Evolutionary conservation across 2,888 invertebrate species (phyloP), one percentile per base, ranked within the genome.

Genomic region (Cetonia aurata): DNA sequence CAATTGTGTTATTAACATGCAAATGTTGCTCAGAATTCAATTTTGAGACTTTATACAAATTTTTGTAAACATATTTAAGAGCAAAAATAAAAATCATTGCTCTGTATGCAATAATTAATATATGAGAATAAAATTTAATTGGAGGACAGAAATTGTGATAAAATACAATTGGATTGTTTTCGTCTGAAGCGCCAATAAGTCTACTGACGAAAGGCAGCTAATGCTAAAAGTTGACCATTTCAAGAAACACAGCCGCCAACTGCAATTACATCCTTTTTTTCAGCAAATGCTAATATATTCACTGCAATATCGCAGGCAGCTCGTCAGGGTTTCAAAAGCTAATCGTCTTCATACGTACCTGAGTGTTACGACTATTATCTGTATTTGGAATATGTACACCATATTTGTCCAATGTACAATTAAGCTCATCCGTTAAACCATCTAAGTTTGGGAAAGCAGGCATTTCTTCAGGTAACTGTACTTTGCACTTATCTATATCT

Each of bases 401-500:
- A 83, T 88, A 93, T 86, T 93, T 94, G 81, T 93, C 92, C 75
- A 92, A 82, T 56, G 90, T 86, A 66, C 91, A 89, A 80, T 90
- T 90, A 62, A 98, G 89, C 86, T 98, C 98, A 50, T 93, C 91
- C 76, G 93, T 90, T 78, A 98, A 93, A 70, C 96, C 94, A 74
- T 91, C 89, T 81, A 93, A 90, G 83, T 98, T 94, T 0, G 99
- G 99, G 84, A 99, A 96, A 72, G 91, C 89, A 0, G 98, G 97
- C 78, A 98, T 86, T 84, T 99, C 99, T 85, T 99, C 99, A 0
- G 98, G 98, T 77, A 96, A 87, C 84, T 98, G 97, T 77, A 98
- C 93, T 78, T 91, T 91, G 76, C 94, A 94, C 78, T 93, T 93
- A 85, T 99, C 99, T 75, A 99, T 93, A 86, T 99, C 98, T 65